Percentiles rank a stretch among this genome's conserved stretches.
Conservation (phyloP, 2,888 invertebrate species). For the Aelia acuminata region DNA sequence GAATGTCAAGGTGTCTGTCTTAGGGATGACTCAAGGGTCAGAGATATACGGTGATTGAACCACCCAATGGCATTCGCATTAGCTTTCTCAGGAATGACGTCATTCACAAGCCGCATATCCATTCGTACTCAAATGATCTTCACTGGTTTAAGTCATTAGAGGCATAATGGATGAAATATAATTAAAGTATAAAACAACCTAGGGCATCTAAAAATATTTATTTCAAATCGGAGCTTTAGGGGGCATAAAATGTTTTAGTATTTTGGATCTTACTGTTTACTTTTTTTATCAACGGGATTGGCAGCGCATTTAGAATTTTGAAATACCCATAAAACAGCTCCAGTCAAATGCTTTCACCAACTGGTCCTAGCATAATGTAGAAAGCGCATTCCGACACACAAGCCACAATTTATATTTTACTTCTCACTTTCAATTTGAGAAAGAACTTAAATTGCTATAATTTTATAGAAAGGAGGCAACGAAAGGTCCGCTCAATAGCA, state of each 20-base stretch:
- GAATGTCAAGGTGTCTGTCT: neutral
- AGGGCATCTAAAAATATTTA: no score
- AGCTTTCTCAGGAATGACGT: neutral
- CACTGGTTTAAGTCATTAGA: no score
- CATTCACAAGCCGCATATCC: neutral
- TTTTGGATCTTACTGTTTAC: neutral
- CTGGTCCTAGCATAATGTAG: neutral
- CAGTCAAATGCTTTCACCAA: neutral
- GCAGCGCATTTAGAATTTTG: neutral
- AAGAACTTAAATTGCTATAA: neutral
- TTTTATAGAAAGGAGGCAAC: neutral
- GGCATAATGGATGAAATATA: no score
- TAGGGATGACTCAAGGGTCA: neutral
- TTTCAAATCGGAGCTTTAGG: no score
- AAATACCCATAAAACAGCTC: neutral
- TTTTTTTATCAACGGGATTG: neutral
- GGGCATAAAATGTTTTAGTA: no score
- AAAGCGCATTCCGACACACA: neutral
- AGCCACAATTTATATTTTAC: neutral
- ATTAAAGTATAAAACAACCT: no score
- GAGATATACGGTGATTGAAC: neutral
- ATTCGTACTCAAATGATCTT: neutral
- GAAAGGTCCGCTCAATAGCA: neutral
- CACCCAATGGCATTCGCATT: neutral
- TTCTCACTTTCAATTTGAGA: conserved; percentile 9